phyloP scores from a whole-genome alignment of 2,888 invertebrate genomes.

The Trichogramma dendrolimi region DNA sequence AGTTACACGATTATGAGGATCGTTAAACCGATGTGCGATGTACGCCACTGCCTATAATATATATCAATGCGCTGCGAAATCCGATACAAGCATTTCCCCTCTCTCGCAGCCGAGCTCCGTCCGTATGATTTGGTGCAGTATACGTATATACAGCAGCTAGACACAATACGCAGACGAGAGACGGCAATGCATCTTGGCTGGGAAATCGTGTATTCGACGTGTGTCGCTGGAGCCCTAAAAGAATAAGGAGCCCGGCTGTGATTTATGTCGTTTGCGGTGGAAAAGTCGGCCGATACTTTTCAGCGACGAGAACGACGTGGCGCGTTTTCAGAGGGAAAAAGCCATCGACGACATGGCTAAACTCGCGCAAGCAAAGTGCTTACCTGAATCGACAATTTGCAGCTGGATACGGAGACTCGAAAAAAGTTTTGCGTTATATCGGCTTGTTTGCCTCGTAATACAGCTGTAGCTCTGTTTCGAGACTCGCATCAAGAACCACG shows the following conservation, averaged over 20 bases:
- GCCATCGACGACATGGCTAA: conserved; percentile 15
- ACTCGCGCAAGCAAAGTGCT: neutral
- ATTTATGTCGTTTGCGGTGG: conserved; percentile 12
- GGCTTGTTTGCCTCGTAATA: no score
- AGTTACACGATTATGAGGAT: no score
- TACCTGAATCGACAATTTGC: conserved; percentile 9
- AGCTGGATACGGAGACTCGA: no score
- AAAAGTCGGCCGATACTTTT: neutral
- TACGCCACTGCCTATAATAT: no score
- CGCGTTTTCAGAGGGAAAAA: conserved; percentile 8
- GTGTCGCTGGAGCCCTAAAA: conserved; percentile 12
- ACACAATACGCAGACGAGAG: conserved; percentile 20
- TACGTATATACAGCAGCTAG: neutral
- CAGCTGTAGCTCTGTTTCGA: no score
- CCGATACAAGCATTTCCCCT: conserved; percentile 24
- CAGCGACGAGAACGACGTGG: conserved; percentile 4
- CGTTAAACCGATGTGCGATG: no score
- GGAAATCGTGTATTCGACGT: conserved; percentile 14
- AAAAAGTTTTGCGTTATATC: no score
- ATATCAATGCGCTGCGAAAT: conserved; percentile 24
- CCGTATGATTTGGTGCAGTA: neutral
- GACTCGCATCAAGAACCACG: no score
- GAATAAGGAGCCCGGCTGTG: conserved; percentile 18
- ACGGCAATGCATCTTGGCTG: neutral
- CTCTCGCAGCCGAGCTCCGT: conserved; percentile 22